phyloP scores from a whole-genome alignment of 2,113 vertebrate species.

The Burhinus bistriatus region DNA sequence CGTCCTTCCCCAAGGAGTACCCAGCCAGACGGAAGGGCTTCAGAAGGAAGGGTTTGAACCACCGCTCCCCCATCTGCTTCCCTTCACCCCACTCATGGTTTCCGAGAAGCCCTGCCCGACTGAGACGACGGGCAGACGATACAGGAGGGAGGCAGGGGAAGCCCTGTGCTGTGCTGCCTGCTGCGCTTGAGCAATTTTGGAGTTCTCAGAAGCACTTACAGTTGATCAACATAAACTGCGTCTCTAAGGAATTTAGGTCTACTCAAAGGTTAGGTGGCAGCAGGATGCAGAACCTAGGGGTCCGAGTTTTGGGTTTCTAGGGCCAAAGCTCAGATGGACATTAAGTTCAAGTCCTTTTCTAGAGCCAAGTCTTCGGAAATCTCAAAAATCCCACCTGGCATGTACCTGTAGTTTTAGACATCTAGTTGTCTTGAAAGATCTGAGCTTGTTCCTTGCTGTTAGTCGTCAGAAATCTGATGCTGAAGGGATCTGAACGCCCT shows the following conservation, averaged over 20 bases:
- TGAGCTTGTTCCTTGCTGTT: neutral
- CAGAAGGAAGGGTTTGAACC: neutral
- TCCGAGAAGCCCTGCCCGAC: neutral
- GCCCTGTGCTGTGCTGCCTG: neutral
- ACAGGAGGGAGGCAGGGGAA: constrained; percentile 7
- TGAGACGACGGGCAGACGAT: accelerated
- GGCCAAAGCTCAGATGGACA: neutral
- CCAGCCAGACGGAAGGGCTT: neutral
- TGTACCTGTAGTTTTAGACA: accelerated
- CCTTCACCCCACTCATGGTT: neutral
- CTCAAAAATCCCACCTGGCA: neutral
- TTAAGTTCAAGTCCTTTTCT: neutral
- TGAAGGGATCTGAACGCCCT: neutral
- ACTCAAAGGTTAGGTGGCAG: neutral
- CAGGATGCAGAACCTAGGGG: neutral
- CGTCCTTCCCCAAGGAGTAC: neutral
- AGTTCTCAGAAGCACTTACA: neutral
- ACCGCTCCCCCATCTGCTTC: neutral
- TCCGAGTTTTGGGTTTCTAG: neutral
- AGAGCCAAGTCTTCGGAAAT: neutral
- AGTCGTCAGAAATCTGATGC: neutral
- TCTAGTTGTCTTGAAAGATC: neutral
- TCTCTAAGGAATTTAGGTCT: neutral
- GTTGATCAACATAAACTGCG: neutral
- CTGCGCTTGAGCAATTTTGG: constrained; percentile 25